These are phyloP conservation scores for Cranoglanis bouderius DNA, from an alignment of 2,113 vertebrate genomes.

Conservation along the genomic window DNA sequence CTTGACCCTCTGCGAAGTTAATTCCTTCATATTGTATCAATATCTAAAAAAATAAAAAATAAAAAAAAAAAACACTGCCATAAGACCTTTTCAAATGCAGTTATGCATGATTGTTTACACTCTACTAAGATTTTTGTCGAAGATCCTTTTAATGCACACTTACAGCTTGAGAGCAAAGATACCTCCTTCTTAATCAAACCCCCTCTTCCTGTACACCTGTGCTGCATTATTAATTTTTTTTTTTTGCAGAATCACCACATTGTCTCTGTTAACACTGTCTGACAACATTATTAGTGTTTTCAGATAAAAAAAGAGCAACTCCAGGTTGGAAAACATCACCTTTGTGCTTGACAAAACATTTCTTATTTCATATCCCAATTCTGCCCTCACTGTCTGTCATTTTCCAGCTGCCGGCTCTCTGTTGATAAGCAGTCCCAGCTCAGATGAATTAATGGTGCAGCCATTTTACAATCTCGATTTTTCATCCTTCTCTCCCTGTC, in stretches of 20 bases:
- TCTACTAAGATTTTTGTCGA: not conserved
- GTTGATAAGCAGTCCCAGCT: conserved; percentile 35
- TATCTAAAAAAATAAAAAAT: not conserved
- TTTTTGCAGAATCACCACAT: not conserved
- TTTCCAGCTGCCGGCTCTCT: conserved; percentile 22
- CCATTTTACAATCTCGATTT: conserved; percentile 26
- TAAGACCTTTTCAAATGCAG: not conserved
- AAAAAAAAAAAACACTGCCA: not conserved
- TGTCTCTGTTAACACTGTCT: conserved; percentile 5
- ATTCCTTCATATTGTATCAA: not conserved
- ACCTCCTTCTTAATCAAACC: conserved; percentile 23
- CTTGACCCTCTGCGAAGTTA: not conserved
- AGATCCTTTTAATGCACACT: not conserved
- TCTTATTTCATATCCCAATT: conserved; percentile 30
- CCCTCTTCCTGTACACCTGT: conserved; percentile 21
- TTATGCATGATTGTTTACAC: not conserved
- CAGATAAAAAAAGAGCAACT: conserved; percentile 33
- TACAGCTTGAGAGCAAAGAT: conserved; percentile 11
- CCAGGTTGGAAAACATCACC: conserved; percentile 26
- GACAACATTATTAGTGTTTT: conserved; percentile 38
- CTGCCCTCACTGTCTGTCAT: conserved; percentile 25
- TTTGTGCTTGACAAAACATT: conserved; percentile 39
- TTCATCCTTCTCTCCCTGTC: conserved; percentile 19
- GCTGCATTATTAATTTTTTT: not conserved
- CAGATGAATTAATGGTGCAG: conserved; percentile 36